phyloP scores from a whole-genome alignment of 1,140 invertebrate genomes.

The Brachionus angularis region DNA sequence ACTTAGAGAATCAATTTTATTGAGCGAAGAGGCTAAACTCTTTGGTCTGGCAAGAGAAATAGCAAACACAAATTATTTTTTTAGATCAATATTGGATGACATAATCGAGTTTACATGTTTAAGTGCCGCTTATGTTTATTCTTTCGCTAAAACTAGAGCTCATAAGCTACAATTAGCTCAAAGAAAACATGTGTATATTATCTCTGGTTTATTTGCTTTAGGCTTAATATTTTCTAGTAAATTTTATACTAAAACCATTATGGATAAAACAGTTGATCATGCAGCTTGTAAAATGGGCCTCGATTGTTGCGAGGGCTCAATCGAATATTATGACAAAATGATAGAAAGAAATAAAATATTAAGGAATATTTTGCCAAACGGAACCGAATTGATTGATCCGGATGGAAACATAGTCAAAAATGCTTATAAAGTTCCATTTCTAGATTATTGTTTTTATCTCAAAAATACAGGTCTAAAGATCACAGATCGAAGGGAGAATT shows the following conservation, averaged over 20 bases:
- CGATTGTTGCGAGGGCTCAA: conserved; percentile 33
- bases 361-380: not conserved
- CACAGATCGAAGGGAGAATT: conserved; percentile 4
- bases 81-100: not conserved
- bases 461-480: conserved; percentile 9
- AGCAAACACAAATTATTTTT: not conserved
- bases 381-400: conserved; percentile 1
- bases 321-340: conserved; percentile 31
- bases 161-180: not conserved
- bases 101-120: not conserved
- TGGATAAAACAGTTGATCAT: not conserved
- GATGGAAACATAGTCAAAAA: conserved; percentile 13
- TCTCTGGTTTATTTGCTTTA: not conserved
- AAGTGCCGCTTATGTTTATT: not conserved
- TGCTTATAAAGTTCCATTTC: not conserved
- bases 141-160: conserved; percentile 1
- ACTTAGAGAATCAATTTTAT: not conserved
- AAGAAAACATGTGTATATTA: not conserved
- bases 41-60: conserved; percentile 29
- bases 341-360: conserved; percentile 21
- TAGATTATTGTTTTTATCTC: conserved; percentile 11
- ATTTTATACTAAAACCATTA: not conserved
- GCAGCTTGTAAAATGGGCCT: conserved; percentile 30
- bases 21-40: conserved; percentile 9
- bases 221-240: not conserved